These are phyloP conservation scores for Crambe crambe DNA, from an alignment of 37 sponge, comb jelly and placozoan genomes.

Conservation along the genomic window DNA sequence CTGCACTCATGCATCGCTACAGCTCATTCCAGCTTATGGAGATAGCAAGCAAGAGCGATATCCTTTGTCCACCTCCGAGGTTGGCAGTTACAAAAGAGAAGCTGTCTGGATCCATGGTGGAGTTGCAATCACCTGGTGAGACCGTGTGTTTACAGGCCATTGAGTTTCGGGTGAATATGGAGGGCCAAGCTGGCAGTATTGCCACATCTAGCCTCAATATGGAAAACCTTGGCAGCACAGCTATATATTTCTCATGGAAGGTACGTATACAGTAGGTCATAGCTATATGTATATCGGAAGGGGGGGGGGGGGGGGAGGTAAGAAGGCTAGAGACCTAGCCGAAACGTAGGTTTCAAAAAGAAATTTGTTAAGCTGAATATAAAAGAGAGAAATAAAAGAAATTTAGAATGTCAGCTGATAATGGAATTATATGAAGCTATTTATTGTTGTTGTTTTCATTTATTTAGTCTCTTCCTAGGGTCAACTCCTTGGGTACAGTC, in stretches of 20 bases:
- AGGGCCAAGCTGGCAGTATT: slow-evolving; percentile 48
- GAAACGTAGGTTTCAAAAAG: no score
- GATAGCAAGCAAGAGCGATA: not conserved
- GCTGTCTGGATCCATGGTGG: not conserved
- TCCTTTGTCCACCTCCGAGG: not conserved
- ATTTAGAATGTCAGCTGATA: no score
- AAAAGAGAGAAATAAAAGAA: no score
- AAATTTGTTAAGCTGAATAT: no score
- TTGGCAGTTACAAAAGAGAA: not conserved
- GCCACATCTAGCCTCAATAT: slow-evolving; percentile 50
- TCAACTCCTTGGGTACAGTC: slow-evolving; percentile 62
- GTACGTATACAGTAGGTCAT: slow-evolving; percentile 28
- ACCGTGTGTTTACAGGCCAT: slow-evolving; percentile 11
- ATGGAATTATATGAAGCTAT: no score
- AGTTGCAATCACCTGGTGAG: not conserved
- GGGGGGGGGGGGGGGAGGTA: no score
- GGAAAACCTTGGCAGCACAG: slow-evolving; percentile 87
- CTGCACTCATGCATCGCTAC: not conserved
- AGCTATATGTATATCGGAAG: no score
- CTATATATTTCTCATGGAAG: slow-evolving; percentile 86
- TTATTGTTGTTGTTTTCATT: no score
- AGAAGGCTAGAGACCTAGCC: no score
- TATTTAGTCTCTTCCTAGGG: slow-evolving; percentile 62
- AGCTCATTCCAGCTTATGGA: not conserved
- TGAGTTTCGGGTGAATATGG: slow-evolving; percentile 69